Percentiles rank a stretch among this genome's conserved stretches.
These are phyloP conservation scores for Alligator mississippiensis DNA, from an alignment of 2,113 vertebrate species.

Conservation along the genomic window DNA sequence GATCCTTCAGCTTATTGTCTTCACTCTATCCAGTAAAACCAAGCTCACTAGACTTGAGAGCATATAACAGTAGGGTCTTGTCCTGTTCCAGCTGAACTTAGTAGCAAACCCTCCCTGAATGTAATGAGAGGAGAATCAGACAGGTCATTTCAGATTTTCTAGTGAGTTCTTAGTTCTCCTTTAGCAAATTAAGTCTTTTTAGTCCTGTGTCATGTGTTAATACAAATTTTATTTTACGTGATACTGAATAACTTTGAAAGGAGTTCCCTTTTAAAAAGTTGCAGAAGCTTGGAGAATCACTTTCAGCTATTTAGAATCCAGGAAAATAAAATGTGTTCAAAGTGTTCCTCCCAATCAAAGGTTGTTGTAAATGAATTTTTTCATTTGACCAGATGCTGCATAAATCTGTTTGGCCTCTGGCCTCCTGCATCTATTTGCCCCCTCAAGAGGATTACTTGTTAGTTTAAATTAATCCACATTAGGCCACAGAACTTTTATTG, in stretches of 20 bases:
- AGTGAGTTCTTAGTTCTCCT: neutral
- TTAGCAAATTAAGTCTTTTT: neutral
- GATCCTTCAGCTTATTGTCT: neutral
- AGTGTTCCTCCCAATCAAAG: too few species aligned
- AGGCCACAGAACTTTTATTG: neutral
- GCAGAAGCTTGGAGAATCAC: too few species aligned
- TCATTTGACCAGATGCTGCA: neutral
- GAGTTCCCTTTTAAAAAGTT: too few species aligned
- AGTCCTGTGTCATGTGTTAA: neutral
- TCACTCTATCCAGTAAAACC: neutral
- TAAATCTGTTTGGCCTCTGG: neutral
- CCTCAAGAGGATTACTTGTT: neutral
- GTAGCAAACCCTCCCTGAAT: neutral
- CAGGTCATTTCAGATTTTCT: neutral
- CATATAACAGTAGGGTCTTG: neutral
- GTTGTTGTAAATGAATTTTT: neutral
- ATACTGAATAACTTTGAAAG: too few species aligned
- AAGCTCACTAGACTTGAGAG: neutral
- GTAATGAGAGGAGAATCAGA: neutral
- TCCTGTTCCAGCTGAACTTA: neutral
- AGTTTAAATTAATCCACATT: neutral
- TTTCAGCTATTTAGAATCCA: too few species aligned
- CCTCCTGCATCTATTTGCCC: constrained; percentile 7
- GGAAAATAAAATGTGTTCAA: too few species aligned
- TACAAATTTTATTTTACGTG: neutral